A percentile compares a stretch with the other conserved stretches of the same genome.
Evolutionary conservation across 2,888 invertebrate genomes (phyloP).

Genomic region (Eupithecia dodoneata): DNA sequence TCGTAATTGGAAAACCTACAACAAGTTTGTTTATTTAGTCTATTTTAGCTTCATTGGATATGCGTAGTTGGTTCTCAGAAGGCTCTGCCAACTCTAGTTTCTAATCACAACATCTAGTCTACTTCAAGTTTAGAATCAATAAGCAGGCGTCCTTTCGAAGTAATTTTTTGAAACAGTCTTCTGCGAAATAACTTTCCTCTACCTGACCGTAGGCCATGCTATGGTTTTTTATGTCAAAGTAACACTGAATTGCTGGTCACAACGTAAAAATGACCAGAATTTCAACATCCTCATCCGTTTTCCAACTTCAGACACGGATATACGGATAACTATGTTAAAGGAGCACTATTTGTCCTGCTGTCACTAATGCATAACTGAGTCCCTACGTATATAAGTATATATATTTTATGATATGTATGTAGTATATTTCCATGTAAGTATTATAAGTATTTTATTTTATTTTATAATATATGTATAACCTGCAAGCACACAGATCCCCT

Average conservation of each 20-base stretch:
- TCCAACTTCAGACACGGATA: background rate
- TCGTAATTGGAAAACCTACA: background rate
- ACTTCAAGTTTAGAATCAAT: slow-evolving; percentile 36
- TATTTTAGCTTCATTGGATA: slow-evolving; percentile 29
- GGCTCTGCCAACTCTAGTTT: slow-evolving; percentile 31
- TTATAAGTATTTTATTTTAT: too few relatives aligned
- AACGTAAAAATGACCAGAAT: background rate
- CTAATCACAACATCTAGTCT: slow-evolving; percentile 35
- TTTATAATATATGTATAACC: too few relatives aligned
- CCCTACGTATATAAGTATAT: too few relatives aligned
- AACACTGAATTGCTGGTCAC: background rate
- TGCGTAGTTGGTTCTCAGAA: slow-evolving; percentile 29
- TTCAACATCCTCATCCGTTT: too few relatives aligned
- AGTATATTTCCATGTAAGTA: too few relatives aligned
- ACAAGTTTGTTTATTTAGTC: slow-evolving; percentile 15
- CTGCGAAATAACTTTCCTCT: slow-evolving; percentile 25
- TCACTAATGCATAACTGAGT: too few relatives aligned
- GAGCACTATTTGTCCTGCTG: too few relatives aligned
- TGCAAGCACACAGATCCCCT: too few relatives aligned
- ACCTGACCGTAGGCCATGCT: background rate
- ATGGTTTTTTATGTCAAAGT: background rate
- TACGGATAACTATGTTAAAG: too few relatives aligned
- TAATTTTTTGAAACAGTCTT: slow-evolving; percentile 23
- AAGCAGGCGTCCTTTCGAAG: slow-evolving; percentile 20
- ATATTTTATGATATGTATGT: too few relatives aligned